Evolutionary conservation across 2,797 vertebrate species (phyloP).

Genomic region (Artibeus jamaicensis): DNA sequence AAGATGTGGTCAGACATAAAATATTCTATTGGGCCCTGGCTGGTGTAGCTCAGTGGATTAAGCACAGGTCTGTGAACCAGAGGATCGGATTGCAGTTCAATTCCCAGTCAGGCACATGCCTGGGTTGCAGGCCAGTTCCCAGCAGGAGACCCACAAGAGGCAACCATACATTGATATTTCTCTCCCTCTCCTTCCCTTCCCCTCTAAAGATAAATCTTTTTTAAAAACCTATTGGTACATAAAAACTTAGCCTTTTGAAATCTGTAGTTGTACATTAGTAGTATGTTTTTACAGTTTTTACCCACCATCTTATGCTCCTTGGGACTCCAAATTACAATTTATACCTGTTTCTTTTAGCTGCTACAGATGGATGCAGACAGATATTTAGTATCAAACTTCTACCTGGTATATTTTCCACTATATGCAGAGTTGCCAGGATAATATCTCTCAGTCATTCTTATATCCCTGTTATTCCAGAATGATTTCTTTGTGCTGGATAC

Average conservation of each 20-base stretch:
- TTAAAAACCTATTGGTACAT: conserved; percentile 1
- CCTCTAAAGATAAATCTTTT: too few species aligned
- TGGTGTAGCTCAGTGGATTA: too few species aligned
- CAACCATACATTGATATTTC: too few species aligned
- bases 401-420: background rate
- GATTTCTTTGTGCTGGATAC: background rate
- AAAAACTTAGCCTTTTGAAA: background rate
- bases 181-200: too few species aligned
- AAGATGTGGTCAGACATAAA: background rate
- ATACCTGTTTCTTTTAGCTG: background rate
- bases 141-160: too few species aligned
- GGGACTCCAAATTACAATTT: background rate
- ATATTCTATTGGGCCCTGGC: background rate
- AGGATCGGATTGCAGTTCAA: too few species aligned
- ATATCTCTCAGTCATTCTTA: background rate
- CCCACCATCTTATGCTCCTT: background rate
- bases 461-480: background rate
- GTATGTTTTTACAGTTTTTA: background rate
- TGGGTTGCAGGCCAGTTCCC: too few species aligned
- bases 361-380: background rate
- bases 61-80: too few species aligned
- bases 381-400: background rate
- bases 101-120: too few species aligned
- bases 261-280: background rate
- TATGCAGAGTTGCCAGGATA: background rate